A percentile compares a stretch with the other conserved stretches of the same genome.
Conservation (phyloP, 1,140 invertebrate species). For the Eumaeus atala region DNA sequence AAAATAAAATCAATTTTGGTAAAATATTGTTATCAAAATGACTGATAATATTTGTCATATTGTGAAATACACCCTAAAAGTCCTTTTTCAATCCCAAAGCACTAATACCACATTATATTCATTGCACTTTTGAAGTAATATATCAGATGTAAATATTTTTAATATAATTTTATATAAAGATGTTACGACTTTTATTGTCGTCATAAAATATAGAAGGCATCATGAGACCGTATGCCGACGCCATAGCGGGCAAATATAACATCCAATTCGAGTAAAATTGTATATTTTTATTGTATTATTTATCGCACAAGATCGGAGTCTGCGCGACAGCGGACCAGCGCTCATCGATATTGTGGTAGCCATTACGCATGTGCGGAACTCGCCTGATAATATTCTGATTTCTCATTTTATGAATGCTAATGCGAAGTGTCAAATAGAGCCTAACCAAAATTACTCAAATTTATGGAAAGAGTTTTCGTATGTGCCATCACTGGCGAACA, state of each 20-base stretch:
- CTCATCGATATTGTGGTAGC: constrained; percentile 42
- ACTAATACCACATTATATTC: too few relatives aligned
- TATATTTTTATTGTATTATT: constrained; percentile 66
- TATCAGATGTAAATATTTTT: constrained; percentile 1
- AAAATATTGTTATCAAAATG: too few relatives aligned
- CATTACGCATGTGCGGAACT: constrained; percentile 61
- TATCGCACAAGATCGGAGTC: constrained; percentile 39
- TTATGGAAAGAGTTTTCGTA: background rate
- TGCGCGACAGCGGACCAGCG: constrained; percentile 35
- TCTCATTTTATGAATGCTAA: constrained; percentile 60
- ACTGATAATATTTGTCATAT: too few relatives aligned
- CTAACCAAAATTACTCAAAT: constrained; percentile 24
- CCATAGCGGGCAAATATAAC: constrained; percentile 13
- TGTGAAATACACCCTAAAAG: too few relatives aligned
- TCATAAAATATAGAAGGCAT: constrained; percentile 3
- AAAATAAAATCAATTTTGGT: too few relatives aligned
- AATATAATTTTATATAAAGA: constrained; percentile 9
- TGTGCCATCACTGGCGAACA: too few relatives aligned
- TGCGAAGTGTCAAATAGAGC: constrained; percentile 39
- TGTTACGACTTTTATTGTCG: constrained; percentile 1
- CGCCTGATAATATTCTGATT: constrained; percentile 58
- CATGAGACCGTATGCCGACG: background rate
- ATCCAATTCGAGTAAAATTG: constrained; percentile 51
- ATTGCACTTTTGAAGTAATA: background rate
- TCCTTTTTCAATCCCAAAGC: too few relatives aligned